phyloP scores from a whole-genome alignment of 1,140 invertebrate species.

The Ridgeia piscesae region DNA sequence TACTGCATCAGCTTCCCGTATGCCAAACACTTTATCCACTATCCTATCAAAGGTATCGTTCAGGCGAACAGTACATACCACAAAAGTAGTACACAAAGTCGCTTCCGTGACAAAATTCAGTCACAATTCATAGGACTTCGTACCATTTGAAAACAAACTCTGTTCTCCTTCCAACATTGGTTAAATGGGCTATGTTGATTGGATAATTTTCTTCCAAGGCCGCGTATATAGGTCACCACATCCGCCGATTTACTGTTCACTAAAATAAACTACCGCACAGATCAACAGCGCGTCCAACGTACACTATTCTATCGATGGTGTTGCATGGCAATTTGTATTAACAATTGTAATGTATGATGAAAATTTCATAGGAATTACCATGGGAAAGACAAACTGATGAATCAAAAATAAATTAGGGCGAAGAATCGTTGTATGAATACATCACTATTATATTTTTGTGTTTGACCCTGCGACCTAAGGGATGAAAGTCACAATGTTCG shows the following conservation, averaged over 20 bases:
- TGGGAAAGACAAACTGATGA: not conserved
- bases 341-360: not conserved
- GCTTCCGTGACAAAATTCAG: not conserved
- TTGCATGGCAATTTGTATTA: not conserved
- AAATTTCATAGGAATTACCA: not conserved
- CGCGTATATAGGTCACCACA: not conserved
- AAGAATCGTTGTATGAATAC: not conserved
- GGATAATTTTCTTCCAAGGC: not conserved
- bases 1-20: not conserved
- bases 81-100: not conserved
- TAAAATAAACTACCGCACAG: not conserved
- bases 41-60: not conserved
- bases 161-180: not conserved
- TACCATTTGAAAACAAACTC: slow-evolving; percentile 1
- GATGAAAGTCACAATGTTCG: not conserved
- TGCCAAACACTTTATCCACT: not conserved
- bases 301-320: not conserved
- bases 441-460: not conserved
- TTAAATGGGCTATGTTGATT: not conserved
- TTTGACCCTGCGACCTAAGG: not conserved
- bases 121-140: not conserved
- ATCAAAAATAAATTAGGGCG: not conserved
- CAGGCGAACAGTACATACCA: not conserved
- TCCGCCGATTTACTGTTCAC: not conserved
- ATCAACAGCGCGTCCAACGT: not conserved